Conservation (phyloP, 1,140 invertebrate genomes). For the Drosophila kepulauana region DNA sequence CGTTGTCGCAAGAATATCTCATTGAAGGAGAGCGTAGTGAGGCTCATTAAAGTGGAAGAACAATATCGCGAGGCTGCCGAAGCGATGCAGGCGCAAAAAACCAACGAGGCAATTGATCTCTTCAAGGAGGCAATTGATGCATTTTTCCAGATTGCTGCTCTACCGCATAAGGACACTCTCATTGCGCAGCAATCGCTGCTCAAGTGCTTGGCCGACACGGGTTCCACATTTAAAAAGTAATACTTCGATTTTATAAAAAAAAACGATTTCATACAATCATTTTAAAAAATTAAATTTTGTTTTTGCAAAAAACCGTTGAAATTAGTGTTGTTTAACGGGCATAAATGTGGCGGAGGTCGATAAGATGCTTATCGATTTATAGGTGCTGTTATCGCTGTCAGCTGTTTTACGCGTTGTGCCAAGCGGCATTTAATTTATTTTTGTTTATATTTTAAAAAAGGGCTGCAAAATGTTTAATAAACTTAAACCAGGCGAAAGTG, state of each 20-base stretch:
- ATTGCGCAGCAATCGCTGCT: slow-evolving; percentile 88
- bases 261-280: too few relatives aligned
- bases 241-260: not conserved
- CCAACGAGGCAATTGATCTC: slow-evolving; percentile 82
- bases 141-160: slow-evolving; percentile 86
- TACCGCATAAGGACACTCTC: slow-evolving; percentile 87
- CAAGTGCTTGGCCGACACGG: slow-evolving; percentile 86
- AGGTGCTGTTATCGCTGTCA: slow-evolving; percentile 12
- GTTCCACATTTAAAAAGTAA: slow-evolving; percentile 74
- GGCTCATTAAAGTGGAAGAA: slow-evolving; percentile 86
- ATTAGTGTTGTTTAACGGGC: not conserved
- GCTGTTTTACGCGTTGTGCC: slow-evolving; percentile 7
- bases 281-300: slow-evolving; percentile 9
- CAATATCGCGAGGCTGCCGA: slow-evolving; percentile 86
- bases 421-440: slow-evolving; percentile 22
- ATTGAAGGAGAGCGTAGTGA: slow-evolving; percentile 85
- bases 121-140: slow-evolving; percentile 86
- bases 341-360: not conserved
- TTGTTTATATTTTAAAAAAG: slow-evolving; percentile 17
- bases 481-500: slow-evolving; percentile 88
- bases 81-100: slow-evolving; percentile 84
- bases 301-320: not conserved
- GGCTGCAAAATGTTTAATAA: slow-evolving; percentile 86
- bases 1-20: slow-evolving; percentile 86
- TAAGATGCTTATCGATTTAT: not conserved